Percentiles rank a stretch among this genome's conserved stretches.
Conservation (phyloP, 2,113 vertebrate species). For the Hystrix cristata region DNA sequence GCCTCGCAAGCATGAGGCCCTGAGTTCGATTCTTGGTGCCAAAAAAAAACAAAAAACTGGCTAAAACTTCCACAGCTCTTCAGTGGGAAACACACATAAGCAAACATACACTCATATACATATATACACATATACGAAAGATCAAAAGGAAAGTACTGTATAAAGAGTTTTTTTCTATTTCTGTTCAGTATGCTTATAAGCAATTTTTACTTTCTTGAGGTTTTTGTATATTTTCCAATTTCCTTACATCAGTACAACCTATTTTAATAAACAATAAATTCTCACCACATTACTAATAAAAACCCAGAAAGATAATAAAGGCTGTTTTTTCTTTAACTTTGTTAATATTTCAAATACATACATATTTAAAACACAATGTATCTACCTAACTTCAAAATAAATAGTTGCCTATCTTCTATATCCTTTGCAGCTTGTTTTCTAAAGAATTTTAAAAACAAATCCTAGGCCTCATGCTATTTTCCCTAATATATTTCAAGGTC, state of each 20-base stretch:
- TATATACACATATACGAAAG: not conserved
- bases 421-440: not conserved
- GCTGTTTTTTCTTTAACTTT: not conserved
- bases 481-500: not conserved
- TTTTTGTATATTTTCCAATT: conserved; percentile 17
- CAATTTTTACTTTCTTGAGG: not conserved
- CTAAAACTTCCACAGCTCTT: not conserved
- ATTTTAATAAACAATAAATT: conserved; percentile 34
- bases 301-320: not conserved
- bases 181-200: not conserved
- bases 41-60: not conserved
- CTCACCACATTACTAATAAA: not conserved
- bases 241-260: not conserved
- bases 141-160: not conserved
- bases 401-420: not conserved
- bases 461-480: not conserved
- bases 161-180: not conserved
- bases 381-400: conserved; percentile 2
- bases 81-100: not conserved
- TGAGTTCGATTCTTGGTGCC: too few relatives aligned
- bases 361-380: not conserved
- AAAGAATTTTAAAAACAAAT: conserved; percentile 17
- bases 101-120: not conserved
- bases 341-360: conserved; percentile 20
- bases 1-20: too few relatives aligned